phyloP scores from a whole-genome alignment of 2,113 vertebrate species.

The Cathartes aura region DNA sequence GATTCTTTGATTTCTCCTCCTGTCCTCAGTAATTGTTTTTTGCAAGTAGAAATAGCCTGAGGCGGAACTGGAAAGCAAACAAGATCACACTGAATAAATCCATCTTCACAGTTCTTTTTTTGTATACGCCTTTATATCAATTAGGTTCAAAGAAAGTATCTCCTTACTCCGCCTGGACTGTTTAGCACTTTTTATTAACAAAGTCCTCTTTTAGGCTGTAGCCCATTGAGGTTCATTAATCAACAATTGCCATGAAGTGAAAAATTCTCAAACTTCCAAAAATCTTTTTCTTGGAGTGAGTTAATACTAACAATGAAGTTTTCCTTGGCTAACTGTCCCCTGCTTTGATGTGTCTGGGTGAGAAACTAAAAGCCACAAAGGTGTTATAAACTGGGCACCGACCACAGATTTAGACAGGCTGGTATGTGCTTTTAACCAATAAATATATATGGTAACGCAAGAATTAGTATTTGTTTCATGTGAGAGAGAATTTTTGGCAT shows the following conservation, averaged over 20 bases:
- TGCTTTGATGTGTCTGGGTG: slow-evolving; percentile 70
- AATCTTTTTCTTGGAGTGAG: slow-evolving; percentile 67
- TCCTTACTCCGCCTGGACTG: slow-evolving; percentile 29
- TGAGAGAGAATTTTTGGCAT: slow-evolving; percentile 28
- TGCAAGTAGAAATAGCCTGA: slow-evolving; percentile 1
- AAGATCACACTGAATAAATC: slow-evolving; percentile 34
- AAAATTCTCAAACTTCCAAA: slow-evolving; percentile 52
- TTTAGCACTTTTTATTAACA: slow-evolving; percentile 68
- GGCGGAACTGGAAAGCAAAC: neutral
- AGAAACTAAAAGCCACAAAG: slow-evolving; percentile 55
- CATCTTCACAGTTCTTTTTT: slow-evolving; percentile 30
- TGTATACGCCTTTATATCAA: neutral
- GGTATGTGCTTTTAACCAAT: slow-evolving; percentile 60
- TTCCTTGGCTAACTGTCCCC: slow-evolving; percentile 53
- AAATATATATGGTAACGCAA: slow-evolving; percentile 8
- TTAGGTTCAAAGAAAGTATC: slow-evolving; percentile 62
- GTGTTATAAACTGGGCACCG: slow-evolving; percentile 44
- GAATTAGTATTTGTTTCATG: neutral
- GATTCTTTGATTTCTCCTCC: slow-evolving; percentile 30
- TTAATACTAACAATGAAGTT: slow-evolving; percentile 63
- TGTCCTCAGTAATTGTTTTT: slow-evolving; percentile 30
- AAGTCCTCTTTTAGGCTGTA: slow-evolving; percentile 64
- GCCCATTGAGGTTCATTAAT: slow-evolving; percentile 59
- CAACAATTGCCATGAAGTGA: slow-evolving; percentile 54
- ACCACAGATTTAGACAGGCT: slow-evolving; percentile 42